Evolutionary conservation across 2,888 invertebrate species (phyloP).

Genomic region (Aphrophora alni): DNA sequence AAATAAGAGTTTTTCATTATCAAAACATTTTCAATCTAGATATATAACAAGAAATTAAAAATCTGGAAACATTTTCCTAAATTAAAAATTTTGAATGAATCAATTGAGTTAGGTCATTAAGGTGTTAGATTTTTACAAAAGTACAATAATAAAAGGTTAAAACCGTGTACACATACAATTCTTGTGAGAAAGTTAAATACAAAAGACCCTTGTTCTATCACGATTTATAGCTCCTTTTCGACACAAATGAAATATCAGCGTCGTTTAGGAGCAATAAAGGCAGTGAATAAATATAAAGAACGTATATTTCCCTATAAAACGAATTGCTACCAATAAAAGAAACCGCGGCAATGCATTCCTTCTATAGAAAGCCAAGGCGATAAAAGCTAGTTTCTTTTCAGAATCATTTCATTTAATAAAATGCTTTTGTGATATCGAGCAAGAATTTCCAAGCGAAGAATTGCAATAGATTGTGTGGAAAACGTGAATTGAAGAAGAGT

Average conservation of each 20-base stretch:
- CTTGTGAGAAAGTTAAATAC: neutral
- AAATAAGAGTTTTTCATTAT: no score
- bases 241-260: neutral
- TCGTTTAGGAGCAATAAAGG: neutral
- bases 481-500: no score
- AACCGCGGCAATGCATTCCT: neutral
- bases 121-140: no score
- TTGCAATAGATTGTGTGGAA: no score
- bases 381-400: neutral
- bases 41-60: no score
- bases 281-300: constrained; percentile 2
- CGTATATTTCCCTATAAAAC: constrained; percentile 9
- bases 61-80: no score
- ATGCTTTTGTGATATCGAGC: neutral
- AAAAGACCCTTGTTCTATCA: neutral
- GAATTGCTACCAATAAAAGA: neutral
- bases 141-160: no score
- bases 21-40: no score
- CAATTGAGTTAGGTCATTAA: no score
- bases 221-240: neutral
- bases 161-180: no score
- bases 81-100: no score
- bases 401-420: neutral
- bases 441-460: neutral
- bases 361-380: neutral